Conservation (phyloP, 2,888 invertebrate genomes). For the Plagodis dolabraria region DNA sequence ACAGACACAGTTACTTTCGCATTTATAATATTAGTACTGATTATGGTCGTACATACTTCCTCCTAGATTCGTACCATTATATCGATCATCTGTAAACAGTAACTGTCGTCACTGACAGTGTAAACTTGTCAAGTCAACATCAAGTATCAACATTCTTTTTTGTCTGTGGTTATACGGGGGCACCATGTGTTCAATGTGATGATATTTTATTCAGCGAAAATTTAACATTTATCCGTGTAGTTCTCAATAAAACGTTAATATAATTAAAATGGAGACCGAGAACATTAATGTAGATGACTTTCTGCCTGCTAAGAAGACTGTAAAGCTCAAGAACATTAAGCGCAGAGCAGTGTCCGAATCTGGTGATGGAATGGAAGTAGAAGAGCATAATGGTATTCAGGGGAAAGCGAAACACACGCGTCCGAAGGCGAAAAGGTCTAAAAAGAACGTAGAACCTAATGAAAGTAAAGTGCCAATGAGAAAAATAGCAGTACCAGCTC, state of each 20-base stretch:
- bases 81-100: no score
- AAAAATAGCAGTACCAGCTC: constrained; percentile 95
- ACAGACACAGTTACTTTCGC: no score
- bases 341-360: constrained; percentile 76
- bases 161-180: constrained; percentile 39
- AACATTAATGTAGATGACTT: constrained; percentile 83
- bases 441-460: constrained; percentile 70
- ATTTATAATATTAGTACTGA: no score
- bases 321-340: constrained; percentile 80
- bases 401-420: constrained; percentile 66
- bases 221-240: constrained; percentile 1
- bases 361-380: constrained; percentile 87
- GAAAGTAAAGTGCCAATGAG: constrained; percentile 86
- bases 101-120: no score
- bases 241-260: constrained; percentile 6
- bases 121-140: no score
- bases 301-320: constrained; percentile 77
- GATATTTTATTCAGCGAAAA: constrained; percentile 33
- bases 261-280: constrained; percentile 68
- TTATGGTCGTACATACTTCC: no score
- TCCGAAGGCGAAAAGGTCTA: constrained; percentile 73
- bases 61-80: no score
- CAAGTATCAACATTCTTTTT: constrained; percentile 33
- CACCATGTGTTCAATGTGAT: constrained; percentile 65
- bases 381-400: constrained; percentile 86